These are phyloP conservation scores for Nesoenas mayeri DNA, from an alignment of 2,113 vertebrate species.

Conservation along the genomic window DNA sequence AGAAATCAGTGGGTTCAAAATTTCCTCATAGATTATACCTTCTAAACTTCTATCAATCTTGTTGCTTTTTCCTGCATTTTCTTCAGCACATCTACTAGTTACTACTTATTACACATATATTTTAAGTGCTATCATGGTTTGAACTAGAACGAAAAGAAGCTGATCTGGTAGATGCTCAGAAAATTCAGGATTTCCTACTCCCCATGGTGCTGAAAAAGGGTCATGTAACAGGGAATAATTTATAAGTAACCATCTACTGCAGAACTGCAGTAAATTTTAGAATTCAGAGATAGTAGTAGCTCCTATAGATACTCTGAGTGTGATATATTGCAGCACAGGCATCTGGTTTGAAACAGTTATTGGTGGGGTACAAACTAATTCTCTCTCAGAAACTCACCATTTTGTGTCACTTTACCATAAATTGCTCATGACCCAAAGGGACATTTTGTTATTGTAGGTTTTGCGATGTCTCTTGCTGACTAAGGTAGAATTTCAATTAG, in stretches of 20 bases:
- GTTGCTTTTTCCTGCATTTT: not conserved
- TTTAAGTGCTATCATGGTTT: not conserved
- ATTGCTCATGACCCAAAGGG: constrained; percentile 18
- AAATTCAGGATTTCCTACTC: not conserved
- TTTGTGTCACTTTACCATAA: constrained; percentile 24
- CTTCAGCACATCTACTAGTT: not conserved
- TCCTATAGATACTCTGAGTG: constrained; percentile 5
- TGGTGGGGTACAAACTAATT: not conserved
- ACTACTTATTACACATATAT: not conserved
- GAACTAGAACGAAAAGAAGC: not conserved
- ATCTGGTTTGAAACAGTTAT: constrained; percentile 25
- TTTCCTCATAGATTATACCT: not conserved
- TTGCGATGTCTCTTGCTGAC: not conserved
- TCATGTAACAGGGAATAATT: not conserved
- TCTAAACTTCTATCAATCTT: not conserved
- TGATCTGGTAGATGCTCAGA: not conserved
- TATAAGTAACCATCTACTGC: not conserved
- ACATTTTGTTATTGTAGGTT: constrained; percentile 27
- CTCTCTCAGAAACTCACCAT: not conserved
- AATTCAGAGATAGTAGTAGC: constrained; percentile 13
- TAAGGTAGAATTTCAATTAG: constrained; percentile 55
- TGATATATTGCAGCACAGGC: constrained; percentile 29
- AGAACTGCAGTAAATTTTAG: not conserved
- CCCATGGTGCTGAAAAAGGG: not conserved
- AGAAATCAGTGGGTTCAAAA: not conserved